These are phyloP conservation scores for Mamestra configurata DNA, from an alignment of 1,140 invertebrate species.

Conservation along the genomic window DNA sequence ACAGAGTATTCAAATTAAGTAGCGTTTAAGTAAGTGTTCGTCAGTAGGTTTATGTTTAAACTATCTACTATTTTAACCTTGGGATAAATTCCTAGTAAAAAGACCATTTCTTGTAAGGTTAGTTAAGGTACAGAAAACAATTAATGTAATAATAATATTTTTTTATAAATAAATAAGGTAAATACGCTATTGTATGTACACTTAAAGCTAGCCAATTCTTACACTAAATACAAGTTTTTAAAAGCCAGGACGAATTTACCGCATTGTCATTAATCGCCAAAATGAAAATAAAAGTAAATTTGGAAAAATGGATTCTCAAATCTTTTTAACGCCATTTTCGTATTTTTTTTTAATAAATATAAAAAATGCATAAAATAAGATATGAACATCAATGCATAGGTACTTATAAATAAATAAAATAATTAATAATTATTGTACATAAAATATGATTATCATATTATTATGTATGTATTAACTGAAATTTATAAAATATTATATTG, in stretches of 20 bases:
- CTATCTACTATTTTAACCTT: no score
- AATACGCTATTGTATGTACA: not conserved
- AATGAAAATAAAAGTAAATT: constrained; percentile 32
- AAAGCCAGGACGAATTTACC: not conserved
- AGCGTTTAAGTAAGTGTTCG: not conserved
- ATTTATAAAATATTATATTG: no score
- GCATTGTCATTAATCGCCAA: not conserved
- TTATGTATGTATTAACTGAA: no score
- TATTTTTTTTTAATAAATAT: not conserved
- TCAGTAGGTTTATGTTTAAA: not conserved
- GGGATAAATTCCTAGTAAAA: no score
- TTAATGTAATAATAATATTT: not conserved
- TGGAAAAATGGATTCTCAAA: not conserved
- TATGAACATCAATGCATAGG: not conserved
- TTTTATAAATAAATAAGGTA: not conserved
- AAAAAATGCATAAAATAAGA: not conserved
- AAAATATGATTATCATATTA: no score
- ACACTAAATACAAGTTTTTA: not conserved
- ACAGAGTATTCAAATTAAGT: no score
- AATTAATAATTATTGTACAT: not conserved
- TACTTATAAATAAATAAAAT: not conserved
- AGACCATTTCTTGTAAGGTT: no score
- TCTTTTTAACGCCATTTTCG: constrained; percentile 17
- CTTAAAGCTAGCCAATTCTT: not conserved
- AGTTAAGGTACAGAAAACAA: not conserved